These are phyloP conservation scores for Stigmatopora nigra DNA, from an alignment of 2,113 vertebrate species.

Conservation along the genomic window DNA sequence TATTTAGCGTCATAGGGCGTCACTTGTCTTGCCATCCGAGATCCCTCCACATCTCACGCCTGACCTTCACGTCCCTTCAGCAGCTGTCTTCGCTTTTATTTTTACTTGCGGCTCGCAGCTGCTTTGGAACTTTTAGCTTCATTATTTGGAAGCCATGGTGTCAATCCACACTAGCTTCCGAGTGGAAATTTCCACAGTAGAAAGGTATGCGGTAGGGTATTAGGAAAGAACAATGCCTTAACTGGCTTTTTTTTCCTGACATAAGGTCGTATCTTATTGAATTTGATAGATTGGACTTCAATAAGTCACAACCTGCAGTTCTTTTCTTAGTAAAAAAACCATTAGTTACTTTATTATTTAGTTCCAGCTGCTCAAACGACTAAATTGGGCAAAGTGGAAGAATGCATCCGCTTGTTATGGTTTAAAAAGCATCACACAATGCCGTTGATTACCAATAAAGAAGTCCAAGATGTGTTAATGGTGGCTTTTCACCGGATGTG, in stretches of 20 bases:
- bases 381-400: not conserved
- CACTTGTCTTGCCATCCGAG: not conserved
- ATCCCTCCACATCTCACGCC: not conserved
- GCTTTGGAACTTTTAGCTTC: not conserved
- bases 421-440: not conserved
- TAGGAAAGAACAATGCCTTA: not conserved
- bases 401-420: not conserved
- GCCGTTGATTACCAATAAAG: not conserved
- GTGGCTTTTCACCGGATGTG: conserved; percentile 21
- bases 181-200: not conserved
- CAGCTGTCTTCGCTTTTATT: conserved; percentile 4
- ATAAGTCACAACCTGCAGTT: too few species aligned
- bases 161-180: not conserved
- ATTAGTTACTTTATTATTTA: too few species aligned
- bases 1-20: not conserved
- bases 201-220: not conserved
- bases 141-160: not conserved
- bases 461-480: not conserved
- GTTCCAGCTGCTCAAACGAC: too few species aligned
- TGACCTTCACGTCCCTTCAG: not conserved
- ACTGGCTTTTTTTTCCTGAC: not conserved
- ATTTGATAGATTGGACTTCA: too few species aligned
- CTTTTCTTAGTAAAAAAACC: too few species aligned
- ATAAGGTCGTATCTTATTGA: too few species aligned
- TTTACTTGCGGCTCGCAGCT: not conserved